Conservation (phyloP, 2,113 vertebrate species). For the Psittacara wagleri region DNA sequence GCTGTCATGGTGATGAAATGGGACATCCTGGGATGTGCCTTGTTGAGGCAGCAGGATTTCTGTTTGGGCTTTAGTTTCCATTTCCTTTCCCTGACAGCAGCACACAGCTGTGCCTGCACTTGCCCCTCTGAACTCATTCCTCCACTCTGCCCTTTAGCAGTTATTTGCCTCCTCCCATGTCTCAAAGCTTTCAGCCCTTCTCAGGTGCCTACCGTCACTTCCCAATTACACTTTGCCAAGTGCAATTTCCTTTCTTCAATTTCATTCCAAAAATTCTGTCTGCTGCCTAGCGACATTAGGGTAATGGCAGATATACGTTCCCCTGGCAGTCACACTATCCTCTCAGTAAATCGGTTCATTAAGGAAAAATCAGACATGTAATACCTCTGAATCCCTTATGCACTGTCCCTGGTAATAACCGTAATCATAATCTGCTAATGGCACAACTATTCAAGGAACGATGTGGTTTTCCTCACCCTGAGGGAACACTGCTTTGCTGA, state of each 20-base stretch:
- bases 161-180: background rate
- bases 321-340: background rate
- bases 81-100: conserved; percentile 17
- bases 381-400: background rate
- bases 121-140: background rate
- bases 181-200: conserved; percentile 13
- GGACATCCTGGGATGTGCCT: background rate
- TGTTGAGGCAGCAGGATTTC: background rate
- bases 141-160: conserved; percentile 22
- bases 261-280: background rate
- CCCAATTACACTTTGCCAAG: background rate
- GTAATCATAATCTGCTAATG: background rate
- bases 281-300: background rate
- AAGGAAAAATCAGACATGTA: background rate
- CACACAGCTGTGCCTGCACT: background rate
- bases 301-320: background rate
- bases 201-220: background rate
- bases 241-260: conserved; percentile 32
- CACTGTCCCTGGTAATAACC: background rate
- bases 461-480: background rate
- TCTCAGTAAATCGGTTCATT: background rate
- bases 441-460: fast-evolving
- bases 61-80: background rate
- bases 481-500: background rate
- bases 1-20: background rate